Percentiles rank a stretch among this genome's conserved stretches.
Evolutionary conservation across 2,797 vertebrate species (phyloP).

Genomic region (Eremophila alpestris): DNA sequence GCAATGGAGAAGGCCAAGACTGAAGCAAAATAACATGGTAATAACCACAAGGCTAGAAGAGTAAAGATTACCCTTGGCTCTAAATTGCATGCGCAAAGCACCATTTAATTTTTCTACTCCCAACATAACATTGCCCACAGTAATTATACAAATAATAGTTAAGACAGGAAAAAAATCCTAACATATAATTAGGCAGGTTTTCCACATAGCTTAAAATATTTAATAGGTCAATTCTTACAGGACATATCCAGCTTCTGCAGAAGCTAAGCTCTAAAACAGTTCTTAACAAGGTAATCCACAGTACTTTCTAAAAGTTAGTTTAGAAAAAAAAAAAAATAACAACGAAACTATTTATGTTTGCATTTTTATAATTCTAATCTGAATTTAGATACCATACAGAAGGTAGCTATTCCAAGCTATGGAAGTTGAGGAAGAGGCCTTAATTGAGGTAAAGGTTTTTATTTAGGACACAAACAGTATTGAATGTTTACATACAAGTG

Average conservation of each 20-base stretch:
- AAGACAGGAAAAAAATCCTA: background rate
- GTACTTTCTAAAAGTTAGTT: background rate
- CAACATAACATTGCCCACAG: background rate
- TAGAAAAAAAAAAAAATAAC: fast-evolving
- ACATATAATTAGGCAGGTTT: background rate
- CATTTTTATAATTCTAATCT: background rate
- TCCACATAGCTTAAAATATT: background rate
- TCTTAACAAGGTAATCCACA: background rate
- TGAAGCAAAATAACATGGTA: background rate
- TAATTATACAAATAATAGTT: background rate
- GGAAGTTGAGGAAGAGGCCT: background rate
- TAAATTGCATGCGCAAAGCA: background rate
- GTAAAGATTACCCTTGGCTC: background rate
- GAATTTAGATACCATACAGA: background rate
- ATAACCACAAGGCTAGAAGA: conserved; percentile 22
- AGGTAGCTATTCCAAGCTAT: background rate
- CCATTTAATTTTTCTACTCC: background rate
- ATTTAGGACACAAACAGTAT: background rate
- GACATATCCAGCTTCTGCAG: background rate
- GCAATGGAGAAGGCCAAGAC: background rate
- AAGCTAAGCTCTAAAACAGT: background rate
- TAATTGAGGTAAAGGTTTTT: background rate
- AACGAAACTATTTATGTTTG: background rate
- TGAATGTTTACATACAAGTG: background rate
- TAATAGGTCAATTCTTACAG: background rate